phyloP scores from a whole-genome alignment of 2,113 vertebrate genomes.

The Carassius carassius region DNA sequence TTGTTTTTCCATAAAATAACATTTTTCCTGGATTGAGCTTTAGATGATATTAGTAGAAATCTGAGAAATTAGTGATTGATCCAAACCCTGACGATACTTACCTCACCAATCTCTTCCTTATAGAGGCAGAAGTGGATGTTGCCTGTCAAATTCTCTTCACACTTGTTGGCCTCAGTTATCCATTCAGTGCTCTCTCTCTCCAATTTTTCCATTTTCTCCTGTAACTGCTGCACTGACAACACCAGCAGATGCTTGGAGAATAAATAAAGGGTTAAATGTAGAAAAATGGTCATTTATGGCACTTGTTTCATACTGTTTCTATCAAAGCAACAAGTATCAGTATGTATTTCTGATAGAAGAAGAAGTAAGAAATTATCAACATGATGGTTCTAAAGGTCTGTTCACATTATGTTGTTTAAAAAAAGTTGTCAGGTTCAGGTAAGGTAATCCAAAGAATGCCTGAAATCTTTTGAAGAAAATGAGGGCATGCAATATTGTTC shows the following conservation, averaged over 20 bases:
- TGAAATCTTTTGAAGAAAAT: background rate
- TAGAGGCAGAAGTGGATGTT: slow-evolving; percentile 66
- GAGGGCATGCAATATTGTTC: background rate
- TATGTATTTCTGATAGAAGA: background rate
- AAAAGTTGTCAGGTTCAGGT: background rate
- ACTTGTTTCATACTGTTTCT: background rate
- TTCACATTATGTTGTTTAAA: background rate
- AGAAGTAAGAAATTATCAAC: background rate
- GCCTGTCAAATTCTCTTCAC: slow-evolving; percentile 65
- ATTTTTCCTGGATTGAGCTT: background rate
- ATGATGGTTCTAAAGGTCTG: background rate
- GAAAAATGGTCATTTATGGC: background rate
- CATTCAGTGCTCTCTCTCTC: slow-evolving; percentile 71
- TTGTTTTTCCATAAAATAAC: too few species aligned
- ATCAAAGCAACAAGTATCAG: background rate
- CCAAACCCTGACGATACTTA: slow-evolving; percentile 51
- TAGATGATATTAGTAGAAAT: background rate
- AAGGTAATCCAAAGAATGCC: background rate
- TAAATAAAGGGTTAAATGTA: background rate
- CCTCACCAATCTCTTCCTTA: slow-evolving; percentile 82
- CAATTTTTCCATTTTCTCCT: slow-evolving; percentile 75
- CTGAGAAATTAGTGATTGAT: background rate
- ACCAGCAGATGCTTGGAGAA: slow-evolving; percentile 72
- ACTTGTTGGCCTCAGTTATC: slow-evolving; percentile 65
- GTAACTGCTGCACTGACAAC: slow-evolving; percentile 75